Conservation (phyloP, 2,113 vertebrate genomes). For the Sinocyclocheilus anophthalmus region DNA sequence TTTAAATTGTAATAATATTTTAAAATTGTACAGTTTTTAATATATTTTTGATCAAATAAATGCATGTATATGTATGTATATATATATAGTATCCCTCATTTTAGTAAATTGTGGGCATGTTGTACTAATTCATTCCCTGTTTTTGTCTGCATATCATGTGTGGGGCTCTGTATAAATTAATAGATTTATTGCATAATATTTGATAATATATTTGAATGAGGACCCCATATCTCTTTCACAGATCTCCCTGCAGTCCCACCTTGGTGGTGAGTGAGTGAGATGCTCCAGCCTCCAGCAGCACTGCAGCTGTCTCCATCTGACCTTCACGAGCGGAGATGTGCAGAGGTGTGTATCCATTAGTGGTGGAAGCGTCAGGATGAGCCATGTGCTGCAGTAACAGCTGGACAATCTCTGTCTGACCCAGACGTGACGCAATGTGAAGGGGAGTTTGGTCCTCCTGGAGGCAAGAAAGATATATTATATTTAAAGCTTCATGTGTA, state of each 20-base stretch:
- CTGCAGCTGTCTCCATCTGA: slow-evolving; percentile 83
- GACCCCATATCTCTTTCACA: neutral
- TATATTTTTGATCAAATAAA: neutral
- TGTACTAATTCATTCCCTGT: no score
- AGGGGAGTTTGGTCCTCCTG: slow-evolving; percentile 98
- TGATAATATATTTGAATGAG: neutral
- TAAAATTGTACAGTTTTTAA: neutral
- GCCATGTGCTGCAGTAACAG: slow-evolving; percentile 97
- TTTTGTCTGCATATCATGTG: no score
- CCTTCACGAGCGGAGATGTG: slow-evolving; percentile 87
- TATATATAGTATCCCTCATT: no score
- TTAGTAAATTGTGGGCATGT: no score
- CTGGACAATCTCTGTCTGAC: slow-evolving; percentile 96
- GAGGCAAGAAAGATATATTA: slow-evolving; percentile 66
- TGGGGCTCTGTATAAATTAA: no score
- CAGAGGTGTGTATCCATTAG: slow-evolving; percentile 84
- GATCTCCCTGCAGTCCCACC: slow-evolving; percentile 61
- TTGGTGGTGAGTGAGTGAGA: slow-evolving; percentile 84
- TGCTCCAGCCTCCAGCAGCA: slow-evolving; percentile 89
- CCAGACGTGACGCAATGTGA: slow-evolving; percentile 95
- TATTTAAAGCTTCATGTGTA: neutral
- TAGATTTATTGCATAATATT: neutral
- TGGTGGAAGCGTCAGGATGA: slow-evolving; percentile 91
- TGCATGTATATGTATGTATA: no score
- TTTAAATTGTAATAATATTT: neutral